Percentiles rank a stretch among this genome's conserved stretches.
Conservation (phyloP, 1,140 invertebrate genomes). For the Ericerus pela region DNA sequence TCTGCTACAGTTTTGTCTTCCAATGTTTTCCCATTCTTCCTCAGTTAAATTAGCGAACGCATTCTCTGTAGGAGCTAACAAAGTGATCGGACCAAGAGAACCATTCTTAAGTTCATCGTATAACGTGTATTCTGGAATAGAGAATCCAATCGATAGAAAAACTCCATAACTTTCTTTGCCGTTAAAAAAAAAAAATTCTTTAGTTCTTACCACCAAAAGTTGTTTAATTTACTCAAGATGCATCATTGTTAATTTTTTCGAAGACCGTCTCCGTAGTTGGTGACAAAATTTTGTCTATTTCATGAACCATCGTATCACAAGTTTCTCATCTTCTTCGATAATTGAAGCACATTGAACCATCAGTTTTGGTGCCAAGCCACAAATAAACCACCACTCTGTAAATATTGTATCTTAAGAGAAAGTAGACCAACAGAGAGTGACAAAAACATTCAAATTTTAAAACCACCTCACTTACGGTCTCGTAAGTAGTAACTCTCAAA, state of each 20-base stretch:
- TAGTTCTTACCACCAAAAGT: constrained; percentile 30
- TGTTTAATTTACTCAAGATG: constrained; percentile 30
- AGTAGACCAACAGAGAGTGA: not conserved
- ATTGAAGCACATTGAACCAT: constrained; percentile 40
- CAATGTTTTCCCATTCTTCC: constrained; percentile 28
- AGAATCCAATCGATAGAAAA: not conserved
- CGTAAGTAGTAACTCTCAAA: constrained; percentile 17
- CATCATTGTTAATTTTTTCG: constrained; percentile 28
- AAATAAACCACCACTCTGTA: constrained; percentile 21
- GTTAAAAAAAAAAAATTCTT: constrained; percentile 12
- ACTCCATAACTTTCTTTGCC: constrained; percentile 2
- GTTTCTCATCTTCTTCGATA: constrained; percentile 31
- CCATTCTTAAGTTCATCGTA: constrained; percentile 28
- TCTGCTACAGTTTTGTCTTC: constrained; percentile 30
- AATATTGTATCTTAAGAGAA: not conserved
- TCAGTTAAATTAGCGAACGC: constrained; percentile 32
- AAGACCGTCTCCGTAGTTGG: constrained; percentile 30
- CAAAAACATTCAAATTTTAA: not conserved
- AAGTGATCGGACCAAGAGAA: constrained; percentile 29
- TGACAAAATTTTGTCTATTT: constrained; percentile 31
- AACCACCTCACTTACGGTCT: not conserved
- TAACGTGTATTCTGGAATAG: constrained; percentile 29
- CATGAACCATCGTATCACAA: constrained; percentile 34
- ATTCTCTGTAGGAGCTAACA: constrained; percentile 33
- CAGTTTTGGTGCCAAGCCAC: constrained; percentile 23